Base-by-base conservation (phyloP, 92 coral and sea anemone genomes). In the Paramuricea clavata region DNA sequence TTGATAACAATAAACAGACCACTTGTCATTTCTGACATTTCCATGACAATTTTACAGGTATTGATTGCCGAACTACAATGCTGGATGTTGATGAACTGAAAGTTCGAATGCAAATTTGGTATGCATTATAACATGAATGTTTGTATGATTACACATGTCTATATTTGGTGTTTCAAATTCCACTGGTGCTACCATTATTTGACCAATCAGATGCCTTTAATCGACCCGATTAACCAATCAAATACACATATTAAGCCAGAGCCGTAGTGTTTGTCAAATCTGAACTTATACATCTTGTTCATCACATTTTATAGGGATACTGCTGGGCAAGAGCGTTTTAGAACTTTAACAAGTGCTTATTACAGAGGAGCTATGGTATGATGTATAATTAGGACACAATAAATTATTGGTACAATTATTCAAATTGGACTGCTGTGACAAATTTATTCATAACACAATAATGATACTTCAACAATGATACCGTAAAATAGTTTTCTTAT, bases 301-400 rank as follows among this genome's bases (percentile, higher is more conserved):
- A 8, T 22, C 68, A 41, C 35, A 30, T 56, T 54, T 34, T 44
- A 1, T 49, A 95, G 98, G 98, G 98, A 96, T 41, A 96, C 99
- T n/a, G 99, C 99, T 8, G 99, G 99, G 0, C 99, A 96, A 56
- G 99, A 96, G 74, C 65, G 99, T 57, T 96, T 96, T 76, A 89
- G 99, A 78, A 96, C 99, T 0, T 91, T 96, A 26, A 96, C 99
- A 13, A 96, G 97, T 90, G 99, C 99, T 68, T 97, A 97, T 80
- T 97, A 94, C 87, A 92, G 99, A 88, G 99, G 99, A 30, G 99
- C 99, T 69, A 97, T 97, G 99, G 99, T 94, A 83, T 69, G 12
- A 36, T 19, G 19, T 19, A 19, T 12, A 27, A 16, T 10, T 16
- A 75, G 17, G 60, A 21, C 10, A 36, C 23, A 3, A n/a, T n/a